These are phyloP conservation scores for Drosophila seguyi DNA, from an alignment of 1,140 invertebrate genomes.

Conservation along the genomic window DNA sequence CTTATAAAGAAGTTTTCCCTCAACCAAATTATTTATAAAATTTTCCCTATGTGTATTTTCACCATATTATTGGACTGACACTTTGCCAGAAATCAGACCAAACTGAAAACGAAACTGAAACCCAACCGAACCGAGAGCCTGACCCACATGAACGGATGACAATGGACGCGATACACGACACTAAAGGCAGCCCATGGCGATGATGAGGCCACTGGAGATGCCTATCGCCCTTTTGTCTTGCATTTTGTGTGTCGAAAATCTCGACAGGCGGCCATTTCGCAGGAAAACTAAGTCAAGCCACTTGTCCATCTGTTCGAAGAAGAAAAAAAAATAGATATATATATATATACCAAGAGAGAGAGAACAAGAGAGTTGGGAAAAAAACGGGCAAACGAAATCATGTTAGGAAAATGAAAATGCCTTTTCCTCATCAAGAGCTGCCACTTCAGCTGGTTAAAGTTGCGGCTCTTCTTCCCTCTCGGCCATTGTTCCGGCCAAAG, in stretches of 20 bases:
- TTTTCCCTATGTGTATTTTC: not conserved
- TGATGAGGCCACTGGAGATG: conserved; percentile 46
- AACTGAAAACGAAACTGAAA: conserved; percentile 22
- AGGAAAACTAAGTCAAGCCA: conserved; percentile 44
- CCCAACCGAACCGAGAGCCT: conserved; percentile 14
- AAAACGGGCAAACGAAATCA: conserved; percentile 24
- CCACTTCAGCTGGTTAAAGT: conserved; percentile 34
- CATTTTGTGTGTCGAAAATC: conserved; percentile 53
- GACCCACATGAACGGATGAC: conserved; percentile 30
- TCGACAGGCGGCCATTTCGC: conserved; percentile 34
- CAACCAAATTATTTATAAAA: not conserved
- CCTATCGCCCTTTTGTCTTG: conserved; percentile 51
- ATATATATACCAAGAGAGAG: not conserved
- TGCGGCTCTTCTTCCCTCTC: conserved; percentile 11
- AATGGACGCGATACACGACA: conserved; percentile 29
- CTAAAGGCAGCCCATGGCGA: conserved; percentile 14
- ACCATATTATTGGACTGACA: conserved; percentile 15
- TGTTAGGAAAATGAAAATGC: conserved; percentile 47
- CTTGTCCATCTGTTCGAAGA: conserved; percentile 30
- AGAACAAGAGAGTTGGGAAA: not conserved
- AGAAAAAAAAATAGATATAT: not conserved
- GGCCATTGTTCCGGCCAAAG: conserved; percentile 14
- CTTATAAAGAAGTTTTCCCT: too few species aligned
- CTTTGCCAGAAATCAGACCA: conserved; percentile 13
- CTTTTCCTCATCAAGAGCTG: conserved; percentile 40